Conservation (phyloP, 2,113 vertebrate genomes). For the Corythornis cristatus region DNA sequence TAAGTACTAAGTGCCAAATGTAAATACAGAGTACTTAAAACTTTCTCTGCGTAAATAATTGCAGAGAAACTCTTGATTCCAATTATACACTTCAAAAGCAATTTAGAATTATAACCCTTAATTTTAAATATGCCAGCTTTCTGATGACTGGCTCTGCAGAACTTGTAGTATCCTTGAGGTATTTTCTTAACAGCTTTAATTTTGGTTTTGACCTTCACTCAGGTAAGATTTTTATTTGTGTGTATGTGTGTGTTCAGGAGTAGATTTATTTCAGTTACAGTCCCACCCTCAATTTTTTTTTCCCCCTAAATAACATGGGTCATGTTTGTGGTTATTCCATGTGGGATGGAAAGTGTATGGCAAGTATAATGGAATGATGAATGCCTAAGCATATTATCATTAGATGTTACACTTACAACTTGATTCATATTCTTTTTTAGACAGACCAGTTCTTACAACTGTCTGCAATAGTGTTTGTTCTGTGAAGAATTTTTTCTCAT, state of each 20-base stretch:
- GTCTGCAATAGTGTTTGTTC: neutral
- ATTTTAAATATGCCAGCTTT: conserved; percentile 7
- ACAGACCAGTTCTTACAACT: neutral
- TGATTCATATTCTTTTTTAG: neutral
- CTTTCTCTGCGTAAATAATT: conserved; percentile 63
- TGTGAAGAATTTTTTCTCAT: neutral
- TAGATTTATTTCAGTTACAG: neutral
- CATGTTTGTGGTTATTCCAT: neutral
- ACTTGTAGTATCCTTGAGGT: conserved; percentile 23
- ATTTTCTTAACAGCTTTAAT: neutral
- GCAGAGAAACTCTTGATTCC: conserved; percentile 46
- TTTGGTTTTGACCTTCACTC: neutral
- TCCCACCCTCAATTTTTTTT: neutral
- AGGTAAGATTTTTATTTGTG: neutral
- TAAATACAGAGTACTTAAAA: conserved; percentile 63
- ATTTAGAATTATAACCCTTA: conserved; percentile 42
- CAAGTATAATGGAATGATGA: neutral
- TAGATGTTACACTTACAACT: neutral
- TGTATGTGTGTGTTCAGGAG: neutral
- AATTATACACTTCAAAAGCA: conserved; percentile 60
- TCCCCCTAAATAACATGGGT: neutral
- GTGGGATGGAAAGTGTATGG: neutral
- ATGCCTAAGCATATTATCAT: neutral
- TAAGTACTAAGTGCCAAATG: conserved; percentile 44
- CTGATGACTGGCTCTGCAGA: neutral